Evolutionary conservation across 2,888 invertebrate species (phyloP).

Genomic region (Lycophotia porphyrea): DNA sequence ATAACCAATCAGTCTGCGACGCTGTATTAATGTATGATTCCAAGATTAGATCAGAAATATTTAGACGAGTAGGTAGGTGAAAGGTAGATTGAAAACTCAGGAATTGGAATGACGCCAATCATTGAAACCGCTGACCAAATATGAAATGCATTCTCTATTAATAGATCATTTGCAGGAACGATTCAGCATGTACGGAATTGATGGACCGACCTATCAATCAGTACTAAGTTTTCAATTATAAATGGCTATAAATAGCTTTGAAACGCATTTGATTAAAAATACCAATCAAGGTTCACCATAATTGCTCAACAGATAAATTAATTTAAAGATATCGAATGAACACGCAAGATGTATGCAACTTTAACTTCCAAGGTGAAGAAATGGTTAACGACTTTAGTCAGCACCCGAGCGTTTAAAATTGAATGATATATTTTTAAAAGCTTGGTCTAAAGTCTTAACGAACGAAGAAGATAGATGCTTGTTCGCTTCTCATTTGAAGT

Average conservation of each 20-base stretch:
- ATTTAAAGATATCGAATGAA: conserved; percentile 36
- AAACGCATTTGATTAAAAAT: conserved; percentile 29
- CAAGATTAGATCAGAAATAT: conserved; percentile 42
- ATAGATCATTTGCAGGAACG: conserved; percentile 55
- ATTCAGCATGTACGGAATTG: conserved; percentile 12
- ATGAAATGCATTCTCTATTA: conserved; percentile 48
- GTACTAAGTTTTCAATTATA: conserved; percentile 13
- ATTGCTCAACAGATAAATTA: conserved; percentile 31
- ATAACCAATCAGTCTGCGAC: background rate
- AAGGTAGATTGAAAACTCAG: conserved; percentile 23
- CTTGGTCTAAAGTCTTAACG: background rate
- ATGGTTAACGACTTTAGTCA: conserved; percentile 6
- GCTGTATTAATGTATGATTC: conserved; percentile 24
- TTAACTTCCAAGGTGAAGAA: conserved; percentile 36
- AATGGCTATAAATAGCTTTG: background rate
- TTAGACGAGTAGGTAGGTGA: conserved; percentile 7
- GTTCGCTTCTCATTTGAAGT: conserved; percentile 1
- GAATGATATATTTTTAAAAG: conserved; percentile 31
- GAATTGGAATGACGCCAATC: conserved; percentile 43
- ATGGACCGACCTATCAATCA: conserved; percentile 17
- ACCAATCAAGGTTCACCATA: conserved; percentile 17
- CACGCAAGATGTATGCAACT: conserved; percentile 33
- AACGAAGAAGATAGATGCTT: conserved; percentile 22
- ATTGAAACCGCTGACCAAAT: conserved; percentile 37
- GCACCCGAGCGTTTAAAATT: conserved; percentile 29